Percentiles rank a stretch among this genome's conserved stretches.
phyloP scores from a whole-genome alignment of 2,113 vertebrate species.

The Spizaetus ornatus region DNA sequence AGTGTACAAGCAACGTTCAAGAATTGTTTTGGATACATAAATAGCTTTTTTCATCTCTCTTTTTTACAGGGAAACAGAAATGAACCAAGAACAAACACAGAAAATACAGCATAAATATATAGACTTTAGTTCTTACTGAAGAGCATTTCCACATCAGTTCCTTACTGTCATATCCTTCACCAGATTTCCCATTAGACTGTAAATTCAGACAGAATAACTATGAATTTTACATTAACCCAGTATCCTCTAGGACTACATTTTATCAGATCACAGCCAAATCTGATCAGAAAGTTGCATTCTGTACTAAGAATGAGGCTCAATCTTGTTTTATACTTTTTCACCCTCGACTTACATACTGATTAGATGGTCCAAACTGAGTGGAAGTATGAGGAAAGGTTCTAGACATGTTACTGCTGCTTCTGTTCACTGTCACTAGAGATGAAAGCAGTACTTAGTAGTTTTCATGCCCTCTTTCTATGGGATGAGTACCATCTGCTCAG shows the following conservation, averaged over 20 bases:
- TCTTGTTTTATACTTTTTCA: not conserved
- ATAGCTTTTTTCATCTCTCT: rapidly evolving
- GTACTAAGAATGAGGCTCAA: not conserved
- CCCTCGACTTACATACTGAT: not conserved
- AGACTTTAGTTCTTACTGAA: not conserved
- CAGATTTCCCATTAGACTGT: not conserved
- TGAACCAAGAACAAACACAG: not conserved
- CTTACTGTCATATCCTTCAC: not conserved
- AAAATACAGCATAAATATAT: not conserved
- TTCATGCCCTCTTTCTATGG: not conserved
- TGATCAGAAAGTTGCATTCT: not conserved
- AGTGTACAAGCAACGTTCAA: not conserved
- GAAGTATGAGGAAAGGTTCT: not conserved
- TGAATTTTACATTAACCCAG: conserved; percentile 14
- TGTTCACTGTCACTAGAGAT: not conserved
- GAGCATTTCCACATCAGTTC: not conserved
- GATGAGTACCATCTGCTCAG: not conserved
- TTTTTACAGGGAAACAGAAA: not conserved
- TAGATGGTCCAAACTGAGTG: not conserved
- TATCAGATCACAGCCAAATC: not conserved
- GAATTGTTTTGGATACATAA: not conserved
- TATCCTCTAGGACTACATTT: not conserved
- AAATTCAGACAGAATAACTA: not conserved
- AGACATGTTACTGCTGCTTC: not conserved
- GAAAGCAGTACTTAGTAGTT: not conserved